phyloP scores from a whole-genome alignment of 2,888 invertebrate species.

The Lasiommata megera region DNA sequence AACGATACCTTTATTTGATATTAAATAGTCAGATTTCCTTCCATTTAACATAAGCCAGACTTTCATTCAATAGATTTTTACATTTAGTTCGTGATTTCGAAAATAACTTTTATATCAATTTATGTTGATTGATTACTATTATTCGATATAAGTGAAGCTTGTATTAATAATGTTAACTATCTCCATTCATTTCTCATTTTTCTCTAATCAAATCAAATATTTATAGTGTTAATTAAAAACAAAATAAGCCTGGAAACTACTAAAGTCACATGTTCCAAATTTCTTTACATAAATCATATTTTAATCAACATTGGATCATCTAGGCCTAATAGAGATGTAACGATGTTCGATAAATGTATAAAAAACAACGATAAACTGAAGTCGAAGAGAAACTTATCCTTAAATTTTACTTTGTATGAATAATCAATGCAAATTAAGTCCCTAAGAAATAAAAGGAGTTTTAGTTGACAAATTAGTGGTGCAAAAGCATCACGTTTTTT shows the following conservation, averaged over 20 bases:
- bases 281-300: slow-evolving; percentile 14
- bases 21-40: too few species aligned
- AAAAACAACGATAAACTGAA: background rate
- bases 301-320: slow-evolving; percentile 12
- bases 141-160: background rate
- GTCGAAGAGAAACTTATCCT: too few species aligned
- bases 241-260: background rate
- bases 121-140: background rate
- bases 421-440: too few species aligned
- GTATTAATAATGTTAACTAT: background rate
- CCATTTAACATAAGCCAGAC: too few species aligned
- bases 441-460: too few species aligned
- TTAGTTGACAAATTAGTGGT: too few species aligned
- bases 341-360: background rate
- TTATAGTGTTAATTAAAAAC: slow-evolving; percentile 10
- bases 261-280: slow-evolving; percentile 6
- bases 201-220: slow-evolving; percentile 6
- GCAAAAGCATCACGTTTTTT: too few species aligned
- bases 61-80: too few species aligned
- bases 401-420: too few species aligned
- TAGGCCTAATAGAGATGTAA: background rate
- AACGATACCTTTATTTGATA: too few species aligned
- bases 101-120: too few species aligned
- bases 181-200: background rate
- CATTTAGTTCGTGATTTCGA: too few species aligned